Evolutionary conservation across 1,140 invertebrate genomes (phyloP).

Genomic region (Drosophila micromelanica): DNA sequence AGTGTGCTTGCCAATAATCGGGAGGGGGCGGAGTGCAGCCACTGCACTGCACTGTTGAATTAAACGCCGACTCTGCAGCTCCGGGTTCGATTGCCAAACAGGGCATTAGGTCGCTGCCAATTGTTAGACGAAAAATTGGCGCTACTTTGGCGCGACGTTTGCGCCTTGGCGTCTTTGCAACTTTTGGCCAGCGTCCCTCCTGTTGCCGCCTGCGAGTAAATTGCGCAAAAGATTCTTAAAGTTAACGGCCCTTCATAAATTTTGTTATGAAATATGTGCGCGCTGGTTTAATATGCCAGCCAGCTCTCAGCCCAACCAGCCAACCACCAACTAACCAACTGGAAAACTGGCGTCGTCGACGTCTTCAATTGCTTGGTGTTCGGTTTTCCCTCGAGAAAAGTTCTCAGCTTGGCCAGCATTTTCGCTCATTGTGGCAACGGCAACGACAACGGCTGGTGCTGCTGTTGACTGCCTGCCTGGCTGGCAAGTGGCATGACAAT

Average conservation of each 20-base stretch:
- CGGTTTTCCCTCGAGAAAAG: slow-evolving; percentile 78
- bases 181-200: slow-evolving; percentile 23
- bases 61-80: slow-evolving; percentile 59
- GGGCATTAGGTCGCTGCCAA: slow-evolving; percentile 80
- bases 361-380: slow-evolving; percentile 23
- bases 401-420: slow-evolving; percentile 66
- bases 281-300: slow-evolving; percentile 72
- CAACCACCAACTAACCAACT: slow-evolving; percentile 34
- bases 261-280: slow-evolving; percentile 82
- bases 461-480: slow-evolving; percentile 10
- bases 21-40: background rate
- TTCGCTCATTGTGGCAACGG: slow-evolving; percentile 40
- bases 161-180: slow-evolving; percentile 13
- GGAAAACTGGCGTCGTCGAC: slow-evolving; percentile 42
- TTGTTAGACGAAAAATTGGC: slow-evolving; percentile 82
- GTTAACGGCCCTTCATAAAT: slow-evolving; percentile 83
- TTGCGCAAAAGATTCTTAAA: slow-evolving; percentile 81
- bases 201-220: slow-evolving; percentile 52
- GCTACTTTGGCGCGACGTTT: slow-evolving; percentile 62
- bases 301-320: slow-evolving; percentile 9
- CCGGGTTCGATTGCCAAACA: slow-evolving; percentile 67
- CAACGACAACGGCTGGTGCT: background rate
- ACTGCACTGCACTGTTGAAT: slow-evolving; percentile 72
- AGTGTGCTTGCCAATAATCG: background rate
- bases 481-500: slow-evolving; percentile 78